Base-by-base conservation (phyloP, 2,888 invertebrate genomes). In the Tubulanus polymorphus region DNA sequence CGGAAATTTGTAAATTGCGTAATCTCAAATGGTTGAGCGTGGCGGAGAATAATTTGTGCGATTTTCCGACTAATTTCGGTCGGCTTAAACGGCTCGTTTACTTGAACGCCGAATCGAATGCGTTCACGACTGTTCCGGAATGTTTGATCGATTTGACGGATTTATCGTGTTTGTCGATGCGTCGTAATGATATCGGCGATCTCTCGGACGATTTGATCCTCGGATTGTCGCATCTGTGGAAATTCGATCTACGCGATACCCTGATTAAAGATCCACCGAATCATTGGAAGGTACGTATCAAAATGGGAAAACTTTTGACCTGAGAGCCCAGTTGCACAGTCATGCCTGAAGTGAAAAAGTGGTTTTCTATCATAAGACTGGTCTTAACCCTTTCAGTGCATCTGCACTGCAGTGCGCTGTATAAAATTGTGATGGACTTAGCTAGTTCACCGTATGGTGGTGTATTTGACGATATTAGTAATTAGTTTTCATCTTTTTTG, bases 201-300 rank as follows among this genome's bases (percentile, higher is more conserved):
- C 62, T 75, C 3, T 51, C 61, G 30, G 75, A 74, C 64, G 71
- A 73, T 53, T 66, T 66, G n/a, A 57, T 77, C 3, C 53, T 73
- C 26, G 72, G 65, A 5, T 57, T 75, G 32, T 63, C 70, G 2
- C 64, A 67, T 29, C 64, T 76, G 2, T 65, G 64, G n/a, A 70
- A 69, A 48, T 66, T 77, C 63, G 76, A 76, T 63, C 62, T 77
- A 25, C 62, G 75, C 55, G 72, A 75, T 37, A 75, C 72, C 53
- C 50, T 51, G n/a, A 64, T 76, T 12, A 48, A 55, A 3, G 58
- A 60, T n/a, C 67, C 68, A 46, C 75, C 74, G n/a, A 53, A 56
- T 3, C 71, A 73, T 51, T 75, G 74, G 75, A 74, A 72, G 72
- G 75, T 74, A 63, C 59, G 54, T 47, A 41, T 23, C 6, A n/a